phyloP scores from a whole-genome alignment of 2,888 invertebrate genomes.

The Lepidonotus clava region DNA sequence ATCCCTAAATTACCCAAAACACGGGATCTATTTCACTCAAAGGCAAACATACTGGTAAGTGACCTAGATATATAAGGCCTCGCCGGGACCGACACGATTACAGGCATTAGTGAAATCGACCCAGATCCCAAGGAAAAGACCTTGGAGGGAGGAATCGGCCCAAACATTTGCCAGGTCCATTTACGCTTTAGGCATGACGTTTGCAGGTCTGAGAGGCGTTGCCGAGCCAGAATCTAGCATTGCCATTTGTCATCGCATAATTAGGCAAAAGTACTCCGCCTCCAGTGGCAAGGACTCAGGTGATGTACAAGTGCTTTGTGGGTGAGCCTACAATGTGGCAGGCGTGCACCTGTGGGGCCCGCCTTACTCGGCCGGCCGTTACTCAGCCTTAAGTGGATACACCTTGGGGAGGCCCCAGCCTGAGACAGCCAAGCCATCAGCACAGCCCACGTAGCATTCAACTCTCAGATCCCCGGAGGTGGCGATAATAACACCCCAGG shows the following conservation, averaged over 20 bases:
- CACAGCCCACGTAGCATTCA: background rate
- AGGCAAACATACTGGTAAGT: too few relatives aligned
- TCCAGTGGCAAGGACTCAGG: background rate
- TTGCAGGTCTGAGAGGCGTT: background rate
- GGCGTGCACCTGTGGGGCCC: background rate
- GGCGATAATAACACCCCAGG: background rate
- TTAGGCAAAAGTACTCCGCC: background rate
- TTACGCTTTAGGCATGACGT: slow-evolving; percentile 5
- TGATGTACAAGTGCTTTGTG: background rate
- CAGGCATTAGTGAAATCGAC: too few relatives aligned
- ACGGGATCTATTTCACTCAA: too few relatives aligned
- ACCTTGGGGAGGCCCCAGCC: background rate
- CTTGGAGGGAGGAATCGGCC: too few relatives aligned
- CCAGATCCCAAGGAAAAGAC: too few relatives aligned
- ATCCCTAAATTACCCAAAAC: too few relatives aligned
- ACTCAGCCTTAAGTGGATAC: slow-evolving; percentile 8
- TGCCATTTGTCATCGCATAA: background rate
- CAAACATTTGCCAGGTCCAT: slow-evolving; percentile 5
- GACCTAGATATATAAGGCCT: too few relatives aligned
- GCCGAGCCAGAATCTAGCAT: background rate
- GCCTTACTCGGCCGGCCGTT: background rate
- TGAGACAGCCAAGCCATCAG: background rate
- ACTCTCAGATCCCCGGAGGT: background rate
- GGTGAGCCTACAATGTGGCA: background rate
- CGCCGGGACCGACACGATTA: too few relatives aligned